Base-by-base conservation (phyloP, 2,797 vertebrate genomes). In the Menidia menidia region DNA sequence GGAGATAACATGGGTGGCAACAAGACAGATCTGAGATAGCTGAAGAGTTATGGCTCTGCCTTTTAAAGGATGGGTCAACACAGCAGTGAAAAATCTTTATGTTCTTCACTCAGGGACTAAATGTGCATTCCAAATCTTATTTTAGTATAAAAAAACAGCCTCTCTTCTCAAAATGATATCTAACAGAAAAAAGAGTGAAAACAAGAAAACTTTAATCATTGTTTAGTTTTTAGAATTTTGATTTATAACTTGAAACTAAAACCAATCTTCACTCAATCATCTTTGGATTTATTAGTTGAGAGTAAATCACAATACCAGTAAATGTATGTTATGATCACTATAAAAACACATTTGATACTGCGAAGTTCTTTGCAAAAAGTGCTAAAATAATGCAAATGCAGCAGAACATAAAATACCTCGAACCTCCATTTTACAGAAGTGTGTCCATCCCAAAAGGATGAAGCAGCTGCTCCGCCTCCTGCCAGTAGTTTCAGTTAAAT, bases 11-110 rank as follows among this genome's bases (percentile, higher is more conserved):
- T 81, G 57, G 57, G 58, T 15, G 66, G 18, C 4, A 43, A 12
- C 52, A 43, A 64, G 77, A 88, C 78, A 71, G 62, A 71, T 83
- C 80, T 55, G 64, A 13, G 31, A 74, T 73, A 67, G 25, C 25
- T 2, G 25, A 25, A 39, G 35, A 39, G 35, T 10, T 41, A 9
- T 33, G 3, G 32, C 16, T 65, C 32, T 35, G 18, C 25, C 53
- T n/a, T 33, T 50, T 54, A 6, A 51, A 25, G 19, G 19, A 51
- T 19, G 48, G 19, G 6, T 30, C 11, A 30, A 13, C 19, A 30
- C 11, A 30, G 43, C 35, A 32, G 39, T 33, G 30, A 25, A 57
- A 32, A 25, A 11, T 11, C 4, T 14, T 4, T 16, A 10, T 8
- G n/a, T 32, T 55, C 15, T 55, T 18, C 18, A 16, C 9, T 33